Evolutionary conservation across 1,140 invertebrate genomes (phyloP).

Genomic region (Drosophila bocqueti): DNA sequence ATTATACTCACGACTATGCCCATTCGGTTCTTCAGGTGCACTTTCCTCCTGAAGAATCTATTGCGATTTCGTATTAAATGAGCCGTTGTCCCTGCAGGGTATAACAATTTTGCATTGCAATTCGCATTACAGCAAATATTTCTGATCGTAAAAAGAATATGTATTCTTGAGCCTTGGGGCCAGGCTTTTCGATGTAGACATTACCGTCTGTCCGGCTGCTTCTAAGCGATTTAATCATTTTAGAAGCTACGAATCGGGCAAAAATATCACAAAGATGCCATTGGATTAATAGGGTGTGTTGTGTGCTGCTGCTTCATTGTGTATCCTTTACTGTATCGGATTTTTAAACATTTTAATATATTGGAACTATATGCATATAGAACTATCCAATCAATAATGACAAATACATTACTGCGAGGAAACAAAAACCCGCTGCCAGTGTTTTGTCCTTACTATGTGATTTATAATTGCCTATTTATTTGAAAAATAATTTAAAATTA

Average conservation of each 20-base stretch:
- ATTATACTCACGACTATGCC: constrained; percentile 13
- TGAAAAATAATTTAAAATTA: neutral
- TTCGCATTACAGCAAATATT: neutral
- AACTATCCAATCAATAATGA: neutral
- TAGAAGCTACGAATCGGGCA: neutral
- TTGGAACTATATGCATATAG: neutral
- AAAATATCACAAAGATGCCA: neutral
- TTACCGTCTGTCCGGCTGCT: neutral
- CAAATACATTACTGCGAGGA: neutral
- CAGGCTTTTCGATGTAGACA: neutral
- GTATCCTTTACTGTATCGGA: neutral
- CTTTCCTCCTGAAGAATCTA: neutral
- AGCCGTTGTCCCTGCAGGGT: neutral
- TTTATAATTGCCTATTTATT: constrained; percentile 6
- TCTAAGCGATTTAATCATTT: neutral
- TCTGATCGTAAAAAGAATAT: neutral
- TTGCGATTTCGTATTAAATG: neutral
- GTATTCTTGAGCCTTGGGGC: neutral
- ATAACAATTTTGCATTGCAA: neutral
- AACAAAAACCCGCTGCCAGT: too few species aligned
- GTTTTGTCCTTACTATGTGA: neutral
- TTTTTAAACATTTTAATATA: neutral
- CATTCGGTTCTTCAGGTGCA: constrained; percentile 1
- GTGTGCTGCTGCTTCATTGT: neutral
- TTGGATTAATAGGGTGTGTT: neutral